Evolutionary conservation across 2,888 invertebrate genomes (phyloP), one percentile per base, ranked within the genome.

Genomic region (Tinea pellionella): DNA sequence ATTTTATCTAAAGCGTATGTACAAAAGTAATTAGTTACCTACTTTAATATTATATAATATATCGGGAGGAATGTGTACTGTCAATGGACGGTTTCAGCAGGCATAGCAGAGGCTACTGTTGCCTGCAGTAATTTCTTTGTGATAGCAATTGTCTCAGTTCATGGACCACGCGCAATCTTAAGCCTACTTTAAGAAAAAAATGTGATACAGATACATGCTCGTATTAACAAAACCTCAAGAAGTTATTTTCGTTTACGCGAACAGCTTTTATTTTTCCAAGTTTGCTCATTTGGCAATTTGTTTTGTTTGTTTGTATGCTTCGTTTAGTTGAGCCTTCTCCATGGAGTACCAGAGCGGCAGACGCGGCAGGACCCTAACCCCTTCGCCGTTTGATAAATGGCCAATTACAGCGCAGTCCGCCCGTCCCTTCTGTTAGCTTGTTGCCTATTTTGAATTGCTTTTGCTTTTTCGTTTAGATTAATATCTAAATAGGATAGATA

Each of bases 401-500:
- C 88, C 88, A 88, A 88, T 88, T 88, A 88, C 88, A 78, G 75
- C 73, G 79, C 70, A 68, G 72, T 75, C 79, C 80, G 76, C 77
- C 75, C 80, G 80, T 80, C 85, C 85, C 85, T 82, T 80, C 83
- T 84, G 85, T 82, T 86, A 85, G 86, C 86, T 87, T 86, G 86
- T 87, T 84, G 86, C 86, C 87, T 85, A 86, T 86, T 87, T 83
- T 84, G 87, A 85, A 87, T 86, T 84, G 86, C 86, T 82, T 81
- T 84, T 85, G 86, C 86, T 87, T 85, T 87, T 87, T 87, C 87
- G 86, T 85, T 85, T 81, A 87, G 87, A 87, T 87, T 87, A 87
- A 87, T 87, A 87, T 87, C 87, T 87, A 87, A 87, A 87, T 87
- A 87, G 87, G 87, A 87, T 86, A 86, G 87, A 87, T 87, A 85